Evolutionary conservation across 2,113 vertebrate species (phyloP).

Genomic region (Okapia johnstoni): DNA sequence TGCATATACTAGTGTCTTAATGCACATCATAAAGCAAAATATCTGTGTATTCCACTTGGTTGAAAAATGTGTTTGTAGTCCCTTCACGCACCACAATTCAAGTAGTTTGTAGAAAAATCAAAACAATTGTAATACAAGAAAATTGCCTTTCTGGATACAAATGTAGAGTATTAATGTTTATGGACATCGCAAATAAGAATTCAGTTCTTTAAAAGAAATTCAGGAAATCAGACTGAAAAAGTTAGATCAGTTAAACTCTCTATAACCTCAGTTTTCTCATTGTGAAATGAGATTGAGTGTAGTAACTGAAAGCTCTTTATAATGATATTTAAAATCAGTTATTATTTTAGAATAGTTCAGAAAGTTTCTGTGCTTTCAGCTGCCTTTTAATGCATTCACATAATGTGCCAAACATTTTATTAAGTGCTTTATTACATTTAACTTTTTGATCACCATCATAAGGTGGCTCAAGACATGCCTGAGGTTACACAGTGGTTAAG

Average conservation of each 20-base stretch:
- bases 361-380: background rate
- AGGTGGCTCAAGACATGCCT: background rate
- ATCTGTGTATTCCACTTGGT: slow-evolving; percentile 73
- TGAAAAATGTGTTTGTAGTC: slow-evolving; percentile 75
- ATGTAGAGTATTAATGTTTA: slow-evolving; percentile 72
- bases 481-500: background rate
- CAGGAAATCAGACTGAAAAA: background rate
- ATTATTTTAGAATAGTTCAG: slow-evolving; percentile 2
- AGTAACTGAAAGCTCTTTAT: slow-evolving; percentile 12
- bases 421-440: background rate
- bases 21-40: slow-evolving; percentile 75
- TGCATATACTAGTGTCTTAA: slow-evolving; percentile 24
- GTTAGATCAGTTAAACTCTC: background rate
- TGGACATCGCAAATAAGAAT: slow-evolving; percentile 76
- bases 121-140: slow-evolving; percentile 67
- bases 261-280: background rate
- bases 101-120: slow-evolving; percentile 72
- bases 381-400: background rate
- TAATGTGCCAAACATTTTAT: background rate
- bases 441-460: background rate
- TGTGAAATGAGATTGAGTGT: slow-evolving; percentile 1
- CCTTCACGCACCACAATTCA: slow-evolving; percentile 72
- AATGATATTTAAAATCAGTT: background rate
- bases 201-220: slow-evolving; percentile 69
- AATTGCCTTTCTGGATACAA: slow-evolving; percentile 74